Evolutionary conservation across 2,797 vertebrate species (phyloP).

Genomic region (Gouania willdenowi): DNA sequence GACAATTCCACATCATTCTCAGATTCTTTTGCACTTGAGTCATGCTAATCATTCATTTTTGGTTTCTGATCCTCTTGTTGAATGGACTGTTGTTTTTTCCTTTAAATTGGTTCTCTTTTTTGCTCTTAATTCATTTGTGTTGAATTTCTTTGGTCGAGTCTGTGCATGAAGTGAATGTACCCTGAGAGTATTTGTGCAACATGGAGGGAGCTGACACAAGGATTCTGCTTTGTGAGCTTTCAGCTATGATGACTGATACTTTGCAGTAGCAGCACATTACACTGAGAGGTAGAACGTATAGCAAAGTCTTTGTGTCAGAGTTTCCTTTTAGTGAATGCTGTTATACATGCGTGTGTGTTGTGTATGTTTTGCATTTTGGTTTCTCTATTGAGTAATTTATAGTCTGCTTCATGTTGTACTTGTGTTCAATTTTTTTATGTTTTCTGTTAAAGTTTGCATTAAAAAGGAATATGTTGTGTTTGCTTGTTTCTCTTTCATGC

Average conservation of each 20-base stretch:
- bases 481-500: slow-evolving; percentile 45
- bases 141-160: slow-evolving; percentile 64
- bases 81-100: slow-evolving; percentile 47
- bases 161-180: slow-evolving; percentile 71
- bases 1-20: slow-evolving; percentile 49
- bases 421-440: slow-evolving; percentile 4
- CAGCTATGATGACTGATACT: slow-evolving; percentile 15
- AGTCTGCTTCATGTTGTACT: slow-evolving; percentile 40
- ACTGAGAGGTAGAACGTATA: slow-evolving; percentile 9
- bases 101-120: slow-evolving; percentile 35
- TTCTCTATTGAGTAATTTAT: slow-evolving; percentile 31
- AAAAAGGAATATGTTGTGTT: slow-evolving; percentile 24
- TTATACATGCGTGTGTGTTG: slow-evolving; percentile 43
- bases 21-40: slow-evolving; percentile 42
- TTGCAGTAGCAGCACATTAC: slow-evolving; percentile 21
- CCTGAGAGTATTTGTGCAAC: slow-evolving; percentile 48
- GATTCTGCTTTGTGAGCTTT: slow-evolving; percentile 57
- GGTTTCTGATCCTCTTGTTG: slow-evolving; percentile 42
- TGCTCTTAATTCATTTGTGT: slow-evolving; percentile 55
- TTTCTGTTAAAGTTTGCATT: slow-evolving; percentile 35
- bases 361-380: slow-evolving; percentile 51
- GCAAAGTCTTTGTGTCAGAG: slow-evolving; percentile 75
- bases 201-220: slow-evolving; percentile 69
- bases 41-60: slow-evolving; percentile 63
- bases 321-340: slow-evolving; percentile 56